phyloP scores from a whole-genome alignment of 2,797 vertebrate species.

The Eurystomus glaucurus region DNA sequence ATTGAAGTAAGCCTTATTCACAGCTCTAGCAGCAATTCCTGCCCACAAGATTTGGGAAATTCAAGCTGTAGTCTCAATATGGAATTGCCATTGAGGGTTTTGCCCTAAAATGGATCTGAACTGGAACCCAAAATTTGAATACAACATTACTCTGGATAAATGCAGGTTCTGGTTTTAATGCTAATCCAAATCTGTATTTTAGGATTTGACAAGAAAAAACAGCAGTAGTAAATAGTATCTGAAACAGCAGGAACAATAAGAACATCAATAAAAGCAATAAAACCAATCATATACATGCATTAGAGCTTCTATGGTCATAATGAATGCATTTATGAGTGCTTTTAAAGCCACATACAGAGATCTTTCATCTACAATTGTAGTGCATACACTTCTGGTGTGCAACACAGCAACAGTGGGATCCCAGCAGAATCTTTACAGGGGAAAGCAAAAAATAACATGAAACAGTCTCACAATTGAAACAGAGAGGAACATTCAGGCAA shows the following conservation, averaged over 20 bases:
- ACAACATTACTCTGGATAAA: background rate
- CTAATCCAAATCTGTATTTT: background rate
- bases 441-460: conserved; percentile 11
- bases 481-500: background rate
- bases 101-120: background rate
- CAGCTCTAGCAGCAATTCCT: background rate
- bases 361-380: background rate
- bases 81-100: background rate
- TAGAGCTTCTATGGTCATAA: background rate
- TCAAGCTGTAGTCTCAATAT: background rate
- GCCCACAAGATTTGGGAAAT: background rate
- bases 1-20: background rate
- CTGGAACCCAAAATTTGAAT: background rate
- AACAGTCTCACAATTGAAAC: conserved; percentile 9
- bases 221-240: background rate
- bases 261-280: conserved; percentile 25
- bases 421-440: background rate
- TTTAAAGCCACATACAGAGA: background rate
- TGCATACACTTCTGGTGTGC: background rate
- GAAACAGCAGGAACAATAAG: background rate
- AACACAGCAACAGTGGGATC: background rate
- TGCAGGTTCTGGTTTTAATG: background rate
- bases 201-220: background rate
- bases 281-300: background rate
- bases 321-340: conserved; percentile 23